Conservation (phyloP, 1,140 invertebrate genomes). For the Cydia fagiglandana region DNA sequence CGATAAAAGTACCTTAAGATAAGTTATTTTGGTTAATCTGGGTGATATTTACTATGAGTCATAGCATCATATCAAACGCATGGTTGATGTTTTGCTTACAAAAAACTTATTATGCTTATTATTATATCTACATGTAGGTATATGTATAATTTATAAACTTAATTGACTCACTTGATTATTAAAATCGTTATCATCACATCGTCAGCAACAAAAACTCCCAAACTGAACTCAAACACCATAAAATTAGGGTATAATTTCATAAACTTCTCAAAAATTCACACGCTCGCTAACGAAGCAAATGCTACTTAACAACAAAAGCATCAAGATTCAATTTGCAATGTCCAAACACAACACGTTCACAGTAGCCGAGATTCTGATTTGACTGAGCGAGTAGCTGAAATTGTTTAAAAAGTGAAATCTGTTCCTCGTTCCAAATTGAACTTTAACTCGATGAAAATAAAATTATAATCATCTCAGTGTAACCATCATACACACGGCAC, state of each 20-base stretch:
- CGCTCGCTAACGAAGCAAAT: neutral
- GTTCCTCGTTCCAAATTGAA: neutral
- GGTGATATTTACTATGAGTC: too few species aligned
- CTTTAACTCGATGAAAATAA: neutral
- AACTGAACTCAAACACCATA: neutral
- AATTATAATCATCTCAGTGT: neutral
- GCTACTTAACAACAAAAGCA: neutral
- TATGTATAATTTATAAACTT: neutral
- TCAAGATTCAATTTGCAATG: neutral
- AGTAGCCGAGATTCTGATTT: neutral
- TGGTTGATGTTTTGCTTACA: too few species aligned
- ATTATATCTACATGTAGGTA: neutral
- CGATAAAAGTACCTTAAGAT: too few species aligned
- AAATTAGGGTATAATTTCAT: neutral
- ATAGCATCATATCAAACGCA: too few species aligned
- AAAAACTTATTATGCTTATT: neutral
- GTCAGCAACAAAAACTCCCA: too few species aligned
- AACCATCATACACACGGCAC: neutral
- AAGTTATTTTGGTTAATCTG: too few species aligned
- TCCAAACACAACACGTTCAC: constrained; percentile 10
- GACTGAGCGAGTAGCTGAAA: neutral
- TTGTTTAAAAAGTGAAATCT: neutral
- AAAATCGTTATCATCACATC: neutral
- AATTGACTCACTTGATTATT: neutral
- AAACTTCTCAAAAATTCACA: neutral